Base-by-base conservation (phyloP, 2,113 vertebrate genomes). In the Tachycineta bicolor region DNA sequence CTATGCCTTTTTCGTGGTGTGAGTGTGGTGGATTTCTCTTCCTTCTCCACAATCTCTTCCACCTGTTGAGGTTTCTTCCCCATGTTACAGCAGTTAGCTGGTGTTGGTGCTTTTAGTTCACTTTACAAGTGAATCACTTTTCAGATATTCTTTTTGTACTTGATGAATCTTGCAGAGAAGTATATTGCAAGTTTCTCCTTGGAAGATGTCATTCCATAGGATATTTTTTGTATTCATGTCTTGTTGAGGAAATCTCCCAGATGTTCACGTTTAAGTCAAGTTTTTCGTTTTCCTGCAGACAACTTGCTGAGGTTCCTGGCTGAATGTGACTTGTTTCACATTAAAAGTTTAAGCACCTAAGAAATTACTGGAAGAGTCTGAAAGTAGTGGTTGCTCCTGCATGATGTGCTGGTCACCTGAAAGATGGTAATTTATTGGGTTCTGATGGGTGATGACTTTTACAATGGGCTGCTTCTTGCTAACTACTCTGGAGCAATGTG, bases 1-100 rank as follows among this genome's bases (percentile, higher is more conserved):
- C 23, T 78, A 0, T 10, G 5, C 24, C 33, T 39, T 14, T 55
- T 58, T 70, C 29, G 58, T 78, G 31, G 12, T 87, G 15, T 31
- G 14, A 39, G 3, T 17, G 21, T 6, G 2, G 7, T 64, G 26
- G 18, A n/a, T 70, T 73, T 85, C 18, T 46, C 39, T n/a, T 93
- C 20, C 19, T 62, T 26, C 65, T 69, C n/a, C 5, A 39, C 9
- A 22, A 2, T 17, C 15, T 83, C 5, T 76, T 25, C 11, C 37
- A 58, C 13, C 11, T 69, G 28, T 24, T 80, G 15, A 17, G 19
- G 3, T 0, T 39, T 62, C 34, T 10, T 0, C 1, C 11, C 20
- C 2, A 3, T 4, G 1, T 73, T 76, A 39, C 4, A 49, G 1
- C 6, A 59, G 6, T 70, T 60, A 43, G 13, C 13, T 65, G 31